Evolutionary conservation across 2,888 invertebrate genomes (phyloP).

Genomic region (Papilio protenor): DNA sequence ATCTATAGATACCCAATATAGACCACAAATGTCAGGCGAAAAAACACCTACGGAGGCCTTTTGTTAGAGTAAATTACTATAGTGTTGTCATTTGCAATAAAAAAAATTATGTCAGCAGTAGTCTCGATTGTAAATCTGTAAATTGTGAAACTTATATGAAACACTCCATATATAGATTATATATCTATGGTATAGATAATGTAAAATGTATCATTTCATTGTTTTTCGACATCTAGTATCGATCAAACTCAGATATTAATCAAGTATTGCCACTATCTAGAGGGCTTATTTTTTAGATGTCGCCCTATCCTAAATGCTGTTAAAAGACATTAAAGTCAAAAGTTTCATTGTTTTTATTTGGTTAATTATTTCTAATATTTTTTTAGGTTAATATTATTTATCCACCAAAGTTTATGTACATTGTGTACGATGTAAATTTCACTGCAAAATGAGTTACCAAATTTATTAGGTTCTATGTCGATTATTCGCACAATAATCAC

Average conservation of each 20-base stretch:
- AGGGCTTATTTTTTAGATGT: conserved; percentile 50
- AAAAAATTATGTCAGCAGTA: too few relatives aligned
- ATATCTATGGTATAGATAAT: neutral
- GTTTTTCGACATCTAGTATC: conserved; percentile 36
- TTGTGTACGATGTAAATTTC: conserved; percentile 47
- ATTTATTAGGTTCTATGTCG: conserved; percentile 61
- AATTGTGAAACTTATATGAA: too few relatives aligned
- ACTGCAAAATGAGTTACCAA: conserved; percentile 64
- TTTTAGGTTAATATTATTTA: conserved; percentile 69
- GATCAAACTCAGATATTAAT: conserved; percentile 38
- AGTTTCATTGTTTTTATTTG: conserved; percentile 71
- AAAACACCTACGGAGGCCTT: too few relatives aligned
- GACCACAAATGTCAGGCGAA: too few relatives aligned
- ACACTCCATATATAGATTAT: too few relatives aligned
- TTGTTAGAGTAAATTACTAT: too few relatives aligned
- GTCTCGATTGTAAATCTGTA: too few relatives aligned
- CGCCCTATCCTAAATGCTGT: conserved; percentile 55
- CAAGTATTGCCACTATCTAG: conserved; percentile 47
- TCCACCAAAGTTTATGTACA: conserved; percentile 73
- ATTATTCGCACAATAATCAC: conserved; percentile 63
- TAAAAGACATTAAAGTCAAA: conserved; percentile 70
- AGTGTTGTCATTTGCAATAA: too few relatives aligned
- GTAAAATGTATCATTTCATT: conserved; percentile 7
- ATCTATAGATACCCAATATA: too few relatives aligned
- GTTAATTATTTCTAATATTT: conserved; percentile 75